Percentiles rank a stretch among this genome's conserved stretches.
phyloP scores from a whole-genome alignment of 2,797 vertebrate species.

The Taeniopygia guttata region DNA sequence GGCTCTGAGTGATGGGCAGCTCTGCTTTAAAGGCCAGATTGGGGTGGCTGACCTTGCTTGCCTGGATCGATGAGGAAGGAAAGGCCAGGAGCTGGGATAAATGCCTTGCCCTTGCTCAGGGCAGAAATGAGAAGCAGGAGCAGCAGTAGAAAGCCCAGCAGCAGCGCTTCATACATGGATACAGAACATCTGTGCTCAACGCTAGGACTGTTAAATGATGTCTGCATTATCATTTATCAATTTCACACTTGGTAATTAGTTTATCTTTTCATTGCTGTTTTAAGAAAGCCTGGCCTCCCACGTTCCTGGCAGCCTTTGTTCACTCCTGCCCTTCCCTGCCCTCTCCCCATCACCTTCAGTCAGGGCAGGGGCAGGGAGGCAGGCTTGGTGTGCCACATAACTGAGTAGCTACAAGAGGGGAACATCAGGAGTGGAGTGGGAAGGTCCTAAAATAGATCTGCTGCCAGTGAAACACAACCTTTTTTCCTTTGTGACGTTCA shows the following conservation, averaged over 20 bases:
- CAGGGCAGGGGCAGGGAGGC: background rate
- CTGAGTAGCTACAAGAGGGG: background rate
- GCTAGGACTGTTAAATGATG: background rate
- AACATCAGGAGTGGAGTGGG: background rate
- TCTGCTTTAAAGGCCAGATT: constrained; percentile 10
- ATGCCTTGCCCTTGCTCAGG: background rate
- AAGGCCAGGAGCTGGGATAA: background rate
- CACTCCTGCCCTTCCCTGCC: constrained; percentile 9
- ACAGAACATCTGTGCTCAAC: background rate
- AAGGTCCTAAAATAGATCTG: background rate
- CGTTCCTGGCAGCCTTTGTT: background rate
- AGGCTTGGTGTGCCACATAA: background rate
- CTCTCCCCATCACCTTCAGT: background rate
- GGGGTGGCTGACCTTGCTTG: background rate
- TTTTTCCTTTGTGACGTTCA: background rate
- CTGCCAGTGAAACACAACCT: background rate
- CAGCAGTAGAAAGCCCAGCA: background rate
- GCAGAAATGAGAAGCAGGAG: background rate
- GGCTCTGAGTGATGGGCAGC: background rate
- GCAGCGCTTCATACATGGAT: background rate
- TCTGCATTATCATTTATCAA: constrained; percentile 20
- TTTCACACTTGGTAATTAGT: constrained; percentile 39
- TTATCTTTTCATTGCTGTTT: constrained; percentile 33
- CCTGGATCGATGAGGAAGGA: background rate
- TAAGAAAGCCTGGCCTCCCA: constrained; percentile 16